phyloP scores from a whole-genome alignment of 2,797 vertebrate species.

The Sebastolobus altivelis region DNA sequence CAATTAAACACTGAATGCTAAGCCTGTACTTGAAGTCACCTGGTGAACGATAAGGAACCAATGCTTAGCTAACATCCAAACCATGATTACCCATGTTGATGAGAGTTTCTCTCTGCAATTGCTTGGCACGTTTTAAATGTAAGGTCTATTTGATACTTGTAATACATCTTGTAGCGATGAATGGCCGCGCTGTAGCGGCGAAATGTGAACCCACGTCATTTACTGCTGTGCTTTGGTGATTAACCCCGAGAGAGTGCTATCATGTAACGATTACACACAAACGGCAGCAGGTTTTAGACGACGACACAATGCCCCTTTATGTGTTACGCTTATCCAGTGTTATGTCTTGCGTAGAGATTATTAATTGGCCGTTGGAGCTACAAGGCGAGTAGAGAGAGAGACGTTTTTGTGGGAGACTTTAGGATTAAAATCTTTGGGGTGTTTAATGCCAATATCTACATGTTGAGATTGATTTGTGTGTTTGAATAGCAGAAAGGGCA shows the following conservation, averaged over 20 bases:
- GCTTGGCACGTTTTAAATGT: constrained; percentile 31
- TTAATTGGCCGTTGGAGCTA: constrained; percentile 28
- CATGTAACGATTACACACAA: constrained; percentile 39
- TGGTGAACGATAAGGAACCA: constrained; percentile 43
- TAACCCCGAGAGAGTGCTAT: constrained; percentile 47
- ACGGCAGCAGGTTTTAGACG: constrained; percentile 18
- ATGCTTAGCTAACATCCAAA: constrained; percentile 33
- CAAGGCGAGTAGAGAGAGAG: constrained; percentile 1
- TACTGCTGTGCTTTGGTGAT: constrained; percentile 38
- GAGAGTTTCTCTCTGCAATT: constrained; percentile 37
- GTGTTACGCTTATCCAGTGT: constrained; percentile 27
- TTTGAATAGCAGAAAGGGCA: constrained; percentile 38
- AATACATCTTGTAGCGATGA: constrained; percentile 35
- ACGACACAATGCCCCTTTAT: constrained; percentile 50
- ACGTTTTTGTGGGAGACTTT: constrained; percentile 21
- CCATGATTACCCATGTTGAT: constrained; percentile 32
- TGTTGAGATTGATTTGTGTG: constrained; percentile 15
- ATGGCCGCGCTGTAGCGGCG: constrained; percentile 28
- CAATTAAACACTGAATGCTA: constrained; percentile 74
- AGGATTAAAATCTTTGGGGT: constrained; percentile 21
- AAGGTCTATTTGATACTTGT: constrained; percentile 23
- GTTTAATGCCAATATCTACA: constrained; percentile 32
- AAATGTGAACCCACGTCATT: constrained; percentile 51
- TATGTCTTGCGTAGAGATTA: constrained; percentile 43
- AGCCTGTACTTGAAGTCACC: constrained; percentile 50